Conservation (phyloP, 2,113 vertebrate genomes). For the Hystrix brachyura region DNA sequence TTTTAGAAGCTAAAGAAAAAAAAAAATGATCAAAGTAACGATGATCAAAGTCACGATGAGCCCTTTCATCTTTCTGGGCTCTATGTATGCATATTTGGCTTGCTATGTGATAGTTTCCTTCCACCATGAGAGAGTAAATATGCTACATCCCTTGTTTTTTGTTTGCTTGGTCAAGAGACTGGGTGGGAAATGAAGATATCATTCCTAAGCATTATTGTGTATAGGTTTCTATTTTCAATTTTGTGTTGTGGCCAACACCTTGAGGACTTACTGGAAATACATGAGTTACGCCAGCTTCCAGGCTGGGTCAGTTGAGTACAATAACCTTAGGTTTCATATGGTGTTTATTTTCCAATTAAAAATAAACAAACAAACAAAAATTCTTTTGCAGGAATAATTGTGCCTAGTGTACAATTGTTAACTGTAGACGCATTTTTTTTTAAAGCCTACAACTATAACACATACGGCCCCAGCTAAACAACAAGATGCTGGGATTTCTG, state of each 20-base stretch:
- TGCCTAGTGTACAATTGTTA: background rate
- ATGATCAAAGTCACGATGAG: background rate
- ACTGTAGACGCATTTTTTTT: background rate
- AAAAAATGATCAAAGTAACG: background rate
- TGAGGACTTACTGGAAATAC: background rate
- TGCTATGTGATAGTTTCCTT: background rate
- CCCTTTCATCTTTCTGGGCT: background rate
- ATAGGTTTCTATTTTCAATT: background rate
- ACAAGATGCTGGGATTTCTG: background rate
- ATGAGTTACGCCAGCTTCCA: background rate
- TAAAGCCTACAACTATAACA: slow-evolving; percentile 3
- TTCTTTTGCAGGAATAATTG: background rate
- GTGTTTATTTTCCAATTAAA: background rate
- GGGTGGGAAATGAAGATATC: background rate
- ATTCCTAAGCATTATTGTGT: background rate
- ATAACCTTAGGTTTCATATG: background rate
- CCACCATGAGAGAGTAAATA: background rate
- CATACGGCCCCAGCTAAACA: background rate
- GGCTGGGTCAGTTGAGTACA: background rate
- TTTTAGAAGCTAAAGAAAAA: background rate
- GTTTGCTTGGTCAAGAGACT: background rate
- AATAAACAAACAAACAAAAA: background rate
- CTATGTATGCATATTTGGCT: background rate
- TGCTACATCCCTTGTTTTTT: background rate
- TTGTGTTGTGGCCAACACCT: background rate